These are phyloP conservation scores for Amblyopsis hoosieri DNA, from an alignment of 2,797 vertebrate species.

Conservation along the genomic window DNA sequence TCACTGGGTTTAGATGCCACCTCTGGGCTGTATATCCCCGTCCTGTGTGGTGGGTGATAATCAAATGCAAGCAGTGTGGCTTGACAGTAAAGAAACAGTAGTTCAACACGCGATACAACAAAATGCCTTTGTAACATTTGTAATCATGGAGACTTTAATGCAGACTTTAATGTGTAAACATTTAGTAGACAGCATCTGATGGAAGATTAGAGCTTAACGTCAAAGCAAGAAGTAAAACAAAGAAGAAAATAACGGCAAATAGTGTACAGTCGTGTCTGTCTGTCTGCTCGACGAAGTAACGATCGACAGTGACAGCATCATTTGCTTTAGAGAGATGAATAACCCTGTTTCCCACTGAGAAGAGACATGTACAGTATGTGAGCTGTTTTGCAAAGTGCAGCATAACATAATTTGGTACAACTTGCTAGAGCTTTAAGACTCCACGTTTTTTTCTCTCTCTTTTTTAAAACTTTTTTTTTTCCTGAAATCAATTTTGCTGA, in stretches of 20 bases:
- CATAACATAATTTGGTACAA: conserved; percentile 53
- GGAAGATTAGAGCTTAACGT: conserved; percentile 29
- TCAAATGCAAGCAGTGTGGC: conserved; percentile 47
- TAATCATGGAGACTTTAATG: conserved; percentile 20
- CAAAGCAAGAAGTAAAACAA: not conserved
- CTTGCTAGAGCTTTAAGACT: conserved; percentile 62
- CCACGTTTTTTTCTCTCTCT: conserved; percentile 39
- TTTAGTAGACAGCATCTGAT: conserved; percentile 17
- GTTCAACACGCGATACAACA: conserved; percentile 36
- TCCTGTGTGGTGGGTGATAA: conserved; percentile 45
- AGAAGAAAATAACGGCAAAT: too few relatives aligned
- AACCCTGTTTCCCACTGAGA: conserved; percentile 31
- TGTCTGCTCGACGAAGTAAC: too few relatives aligned
- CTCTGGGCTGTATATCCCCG: conserved; percentile 50
- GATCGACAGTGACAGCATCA: too few relatives aligned
- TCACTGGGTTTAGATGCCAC: conserved; percentile 50
- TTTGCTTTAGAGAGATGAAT: too few relatives aligned
- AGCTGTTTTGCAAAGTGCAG: conserved; percentile 43
- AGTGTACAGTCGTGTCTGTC: conserved; percentile 1
- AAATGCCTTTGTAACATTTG: conserved; percentile 38
- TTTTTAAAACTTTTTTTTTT: conserved; percentile 9
- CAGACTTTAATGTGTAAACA: conserved; percentile 27
- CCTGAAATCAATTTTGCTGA: conserved; percentile 73
- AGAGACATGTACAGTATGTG: conserved; percentile 29
- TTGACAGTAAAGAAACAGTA: conserved; percentile 48